Percentiles rank a stretch among this genome's conserved stretches.
Evolutionary conservation across 1,140 invertebrate genomes (phyloP).

Genomic region (Papilio polytes): DNA sequence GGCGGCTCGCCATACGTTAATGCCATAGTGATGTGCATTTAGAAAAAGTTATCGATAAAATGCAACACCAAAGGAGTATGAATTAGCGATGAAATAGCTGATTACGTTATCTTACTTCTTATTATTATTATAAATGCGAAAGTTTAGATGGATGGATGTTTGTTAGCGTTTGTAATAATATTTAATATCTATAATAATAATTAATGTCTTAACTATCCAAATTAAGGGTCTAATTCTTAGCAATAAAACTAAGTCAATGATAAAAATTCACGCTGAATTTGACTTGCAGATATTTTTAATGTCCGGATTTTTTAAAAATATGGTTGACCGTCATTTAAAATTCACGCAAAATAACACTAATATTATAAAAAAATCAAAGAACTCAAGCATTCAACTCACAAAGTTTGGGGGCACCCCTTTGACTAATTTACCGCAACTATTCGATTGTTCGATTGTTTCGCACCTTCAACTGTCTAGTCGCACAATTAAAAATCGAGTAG

Average conservation of each 20-base stretch:
- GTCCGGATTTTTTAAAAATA: background rate
- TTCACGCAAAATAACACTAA: background rate
- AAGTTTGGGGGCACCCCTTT: background rate
- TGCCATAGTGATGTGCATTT: conserved; percentile 44
- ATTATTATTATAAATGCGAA: no score
- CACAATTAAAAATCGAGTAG: no score
- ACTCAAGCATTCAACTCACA: background rate
- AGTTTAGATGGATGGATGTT: no score
- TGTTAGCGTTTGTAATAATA: background rate
- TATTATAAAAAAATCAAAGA: background rate
- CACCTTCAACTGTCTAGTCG: no score
- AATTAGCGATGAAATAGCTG: no score
- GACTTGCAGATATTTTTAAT: no score
- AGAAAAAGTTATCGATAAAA: conserved; percentile 40
- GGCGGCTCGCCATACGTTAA: conserved; percentile 46
- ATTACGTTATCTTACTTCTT: no score
- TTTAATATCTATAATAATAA: background rate
- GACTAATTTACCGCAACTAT: no score
- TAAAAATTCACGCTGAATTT: no score
- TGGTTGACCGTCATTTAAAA: background rate
- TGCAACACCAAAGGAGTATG: background rate
- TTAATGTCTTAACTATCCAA: background rate
- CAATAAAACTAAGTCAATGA: background rate
- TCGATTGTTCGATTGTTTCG: no score
- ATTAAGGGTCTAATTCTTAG: background rate